Conservation (phyloP, 37 sponge, comb jelly and placozoan species). For the Amphimedon queenslandica region DNA sequence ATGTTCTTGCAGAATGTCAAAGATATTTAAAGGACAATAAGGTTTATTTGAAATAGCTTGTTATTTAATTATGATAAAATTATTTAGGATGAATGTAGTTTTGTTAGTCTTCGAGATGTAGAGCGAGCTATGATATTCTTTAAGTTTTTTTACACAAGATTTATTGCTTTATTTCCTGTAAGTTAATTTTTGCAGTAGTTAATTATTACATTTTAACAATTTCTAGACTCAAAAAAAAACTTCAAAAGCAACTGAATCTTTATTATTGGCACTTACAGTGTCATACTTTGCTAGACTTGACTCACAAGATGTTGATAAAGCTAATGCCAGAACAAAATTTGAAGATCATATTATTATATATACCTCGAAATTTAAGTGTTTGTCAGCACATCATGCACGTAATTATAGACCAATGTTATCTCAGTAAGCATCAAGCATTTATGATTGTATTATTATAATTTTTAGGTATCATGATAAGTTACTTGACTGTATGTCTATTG, state of each 20-base stretch:
- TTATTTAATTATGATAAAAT: not conserved
- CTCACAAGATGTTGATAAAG: constrained; percentile 30
- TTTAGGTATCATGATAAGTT: too few relatives aligned
- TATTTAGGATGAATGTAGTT: constrained; percentile 63
- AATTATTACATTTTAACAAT: too few relatives aligned
- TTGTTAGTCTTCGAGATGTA: constrained; percentile 69
- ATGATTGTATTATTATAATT: too few relatives aligned
- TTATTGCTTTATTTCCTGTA: too few relatives aligned
- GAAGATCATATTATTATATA: constrained; percentile 44
- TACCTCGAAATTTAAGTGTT: not conserved
- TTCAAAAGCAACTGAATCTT: too few relatives aligned
- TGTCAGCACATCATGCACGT: too few relatives aligned
- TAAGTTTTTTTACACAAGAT: constrained; percentile 20
- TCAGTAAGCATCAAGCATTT: too few relatives aligned
- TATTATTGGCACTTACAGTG: too few relatives aligned
- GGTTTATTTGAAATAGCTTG: not conserved
- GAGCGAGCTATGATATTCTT: constrained; percentile 52
- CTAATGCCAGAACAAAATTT: constrained; percentile 24
- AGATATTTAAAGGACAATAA: constrained; percentile 25
- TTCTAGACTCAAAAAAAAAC: too few relatives aligned
- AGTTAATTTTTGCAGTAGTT: too few relatives aligned
- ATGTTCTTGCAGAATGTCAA: constrained; percentile 35
- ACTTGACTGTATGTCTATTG: constrained; percentile 39
- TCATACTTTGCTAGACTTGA: constrained; percentile 14
- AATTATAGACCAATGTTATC: too few relatives aligned